Conservation (phyloP, 2,888 invertebrate genomes). For the Cryptophagus acutangulus region DNA sequence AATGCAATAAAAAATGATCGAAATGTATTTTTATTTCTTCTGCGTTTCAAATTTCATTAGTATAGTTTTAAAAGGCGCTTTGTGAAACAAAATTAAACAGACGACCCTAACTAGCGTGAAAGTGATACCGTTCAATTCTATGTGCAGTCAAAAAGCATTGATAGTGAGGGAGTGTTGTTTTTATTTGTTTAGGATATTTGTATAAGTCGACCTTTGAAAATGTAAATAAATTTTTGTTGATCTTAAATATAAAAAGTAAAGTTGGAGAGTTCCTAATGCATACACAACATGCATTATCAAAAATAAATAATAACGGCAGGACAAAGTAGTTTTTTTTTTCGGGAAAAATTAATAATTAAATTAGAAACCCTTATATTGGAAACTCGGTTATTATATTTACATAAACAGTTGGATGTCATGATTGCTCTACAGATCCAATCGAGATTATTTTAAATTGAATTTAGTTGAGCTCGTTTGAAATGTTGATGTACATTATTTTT, state of each 20-base stretch:
- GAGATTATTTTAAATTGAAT: too few relatives aligned
- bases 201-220: slow-evolving; percentile 39
- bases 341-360: too few relatives aligned
- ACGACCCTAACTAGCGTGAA: slow-evolving; percentile 30
- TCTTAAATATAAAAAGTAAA: slow-evolving; percentile 30
- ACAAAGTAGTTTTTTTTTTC: too few relatives aligned
- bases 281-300: slow-evolving; percentile 3
- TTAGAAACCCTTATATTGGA: too few relatives aligned
- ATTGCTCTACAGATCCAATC: too few relatives aligned
- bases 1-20: slow-evolving; percentile 5
- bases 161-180: slow-evolving; percentile 38
- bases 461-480: too few relatives aligned
- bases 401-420: too few relatives aligned
- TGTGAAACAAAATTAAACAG: slow-evolving; percentile 28
- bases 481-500: too few relatives aligned
- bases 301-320: slow-evolving; percentile 1
- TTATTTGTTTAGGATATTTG: slow-evolving; percentile 44
- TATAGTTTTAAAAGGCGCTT: slow-evolving; percentile 26
- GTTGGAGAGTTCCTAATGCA: slow-evolving; percentile 9
- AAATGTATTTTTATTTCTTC: slow-evolving; percentile 17
- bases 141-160: slow-evolving; percentile 15
- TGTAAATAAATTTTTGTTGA: slow-evolving; percentile 37
- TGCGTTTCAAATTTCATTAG: slow-evolving; percentile 29
- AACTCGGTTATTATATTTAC: too few relatives aligned
- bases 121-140: slow-evolving; percentile 32